Percentiles rank a stretch among this genome's conserved stretches.
Conservation (phyloP, 1,140 invertebrate species). For the Megalopta genalis region DNA sequence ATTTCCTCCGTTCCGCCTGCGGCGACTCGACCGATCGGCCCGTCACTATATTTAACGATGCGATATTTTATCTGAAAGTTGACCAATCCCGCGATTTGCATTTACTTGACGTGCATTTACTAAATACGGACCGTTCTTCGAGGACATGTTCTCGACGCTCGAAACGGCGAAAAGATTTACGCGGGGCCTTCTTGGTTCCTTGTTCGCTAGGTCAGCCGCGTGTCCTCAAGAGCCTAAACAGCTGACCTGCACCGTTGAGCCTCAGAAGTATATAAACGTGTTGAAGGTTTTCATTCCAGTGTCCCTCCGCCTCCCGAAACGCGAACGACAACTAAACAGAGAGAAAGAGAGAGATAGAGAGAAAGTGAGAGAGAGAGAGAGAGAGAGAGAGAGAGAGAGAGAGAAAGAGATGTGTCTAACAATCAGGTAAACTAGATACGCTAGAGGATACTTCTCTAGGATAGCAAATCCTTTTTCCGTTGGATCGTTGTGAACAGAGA, state of each 20-base stretch:
- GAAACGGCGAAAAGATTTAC: background rate
- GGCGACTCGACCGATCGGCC: background rate
- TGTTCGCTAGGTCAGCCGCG: no score
- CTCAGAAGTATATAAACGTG: slow-evolving; percentile 23
- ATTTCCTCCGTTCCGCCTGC: background rate
- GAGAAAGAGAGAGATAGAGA: no score
- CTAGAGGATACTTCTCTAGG: background rate
- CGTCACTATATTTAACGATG: slow-evolving; percentile 6
- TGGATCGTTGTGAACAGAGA: background rate
- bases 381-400: no score
- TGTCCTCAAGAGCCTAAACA: background rate
- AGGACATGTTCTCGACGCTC: background rate
- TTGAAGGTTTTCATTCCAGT: slow-evolving; percentile 37
- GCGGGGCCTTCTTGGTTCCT: no score
- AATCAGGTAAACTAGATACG: background rate
- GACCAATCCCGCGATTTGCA: slow-evolving; percentile 37
- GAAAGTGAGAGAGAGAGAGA: background rate
- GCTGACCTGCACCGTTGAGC: slow-evolving; percentile 9
- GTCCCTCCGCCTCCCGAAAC: background rate
- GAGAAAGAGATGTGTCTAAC: background rate
- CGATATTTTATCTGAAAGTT: slow-evolving; percentile 32
- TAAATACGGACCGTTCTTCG: background rate
- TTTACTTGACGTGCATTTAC: slow-evolving; percentile 40
- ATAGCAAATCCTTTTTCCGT: background rate
- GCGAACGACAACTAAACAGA: no score